Evolutionary conservation across 2,888 invertebrate species (phyloP).

Genomic region (Linnaemya vulpina): DNA sequence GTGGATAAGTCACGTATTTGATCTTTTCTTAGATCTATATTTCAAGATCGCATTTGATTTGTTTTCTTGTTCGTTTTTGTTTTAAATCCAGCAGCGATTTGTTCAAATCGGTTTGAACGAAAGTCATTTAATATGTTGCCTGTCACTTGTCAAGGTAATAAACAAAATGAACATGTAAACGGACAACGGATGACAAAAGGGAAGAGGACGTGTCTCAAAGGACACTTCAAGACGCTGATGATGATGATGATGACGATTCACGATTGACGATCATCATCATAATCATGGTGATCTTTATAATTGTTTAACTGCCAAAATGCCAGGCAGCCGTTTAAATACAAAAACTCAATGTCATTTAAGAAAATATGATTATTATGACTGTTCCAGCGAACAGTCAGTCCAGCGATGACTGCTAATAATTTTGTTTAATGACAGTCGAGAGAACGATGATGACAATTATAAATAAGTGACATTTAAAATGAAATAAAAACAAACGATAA

Average conservation of each 20-base stretch:
- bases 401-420: slow-evolving; percentile 55
- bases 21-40: slow-evolving; percentile 20
- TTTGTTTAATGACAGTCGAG: slow-evolving; percentile 69
- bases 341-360: slow-evolving; percentile 25
- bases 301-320: slow-evolving; percentile 8
- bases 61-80: not conserved
- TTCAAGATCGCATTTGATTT: slow-evolving; percentile 23
- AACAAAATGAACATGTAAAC: slow-evolving; percentile 57
- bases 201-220: slow-evolving; percentile 44
- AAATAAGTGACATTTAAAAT: slow-evolving; percentile 70
- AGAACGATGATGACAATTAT: slow-evolving; percentile 68
- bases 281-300: slow-evolving; percentile 40
- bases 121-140: slow-evolving; percentile 50
- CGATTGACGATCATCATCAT: slow-evolving; percentile 4
- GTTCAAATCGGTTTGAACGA: slow-evolving; percentile 42
- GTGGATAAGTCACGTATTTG: slow-evolving; percentile 54
- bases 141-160: slow-evolving; percentile 63
- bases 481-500: slow-evolving; percentile 40
- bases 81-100: slow-evolving; percentile 11
- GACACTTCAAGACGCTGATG: slow-evolving; percentile 38
- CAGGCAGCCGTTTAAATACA: slow-evolving; percentile 14
- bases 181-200: not conserved
- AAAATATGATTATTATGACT: slow-evolving; percentile 42
- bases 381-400: not conserved
- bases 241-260: no score